Evolutionary conservation across 1,140 invertebrate species (phyloP).

Genomic region (Drosophila punjabiensis): DNA sequence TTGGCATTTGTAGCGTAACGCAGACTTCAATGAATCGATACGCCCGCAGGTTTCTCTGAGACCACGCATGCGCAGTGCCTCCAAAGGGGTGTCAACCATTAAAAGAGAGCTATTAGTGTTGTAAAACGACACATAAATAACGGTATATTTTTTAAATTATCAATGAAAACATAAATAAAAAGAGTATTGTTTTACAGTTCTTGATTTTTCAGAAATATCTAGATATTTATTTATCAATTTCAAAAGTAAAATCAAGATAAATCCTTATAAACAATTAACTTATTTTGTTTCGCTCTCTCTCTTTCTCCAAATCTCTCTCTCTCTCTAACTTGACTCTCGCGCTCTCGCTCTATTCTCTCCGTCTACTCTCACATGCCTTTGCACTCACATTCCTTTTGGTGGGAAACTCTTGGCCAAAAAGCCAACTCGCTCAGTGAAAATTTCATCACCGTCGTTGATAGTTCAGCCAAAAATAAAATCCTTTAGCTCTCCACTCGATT

Average conservation of each 20-base stretch:
- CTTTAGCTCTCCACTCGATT: constrained; percentile 60
- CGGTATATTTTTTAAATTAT: constrained; percentile 30
- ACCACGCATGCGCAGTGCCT: constrained; percentile 54
- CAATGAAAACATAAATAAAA: background rate
- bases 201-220: accelerated
- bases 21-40: constrained; percentile 78
- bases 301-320: background rate
- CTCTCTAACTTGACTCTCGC: constrained; percentile 17
- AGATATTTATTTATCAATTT: background rate
- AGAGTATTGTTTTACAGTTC: accelerated
- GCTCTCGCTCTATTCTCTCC: constrained; percentile 11
- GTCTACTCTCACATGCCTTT: constrained; percentile 39
- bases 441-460: constrained; percentile 83
- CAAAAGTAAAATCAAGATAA: background rate
- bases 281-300: constrained; percentile 15
- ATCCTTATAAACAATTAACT: background rate
- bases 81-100: constrained; percentile 18
- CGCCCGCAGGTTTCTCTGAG: constrained; percentile 39
- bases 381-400: constrained; percentile 61
- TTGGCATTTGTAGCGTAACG: constrained; percentile 51
- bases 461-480: constrained; percentile 61
- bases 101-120: constrained; percentile 49
- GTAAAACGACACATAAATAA: constrained; percentile 36
- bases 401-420: constrained; percentile 75
- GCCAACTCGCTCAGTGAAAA: constrained; percentile 76